Percentiles rank a stretch among this genome's conserved stretches.
These are phyloP conservation scores for Zeus faber DNA, from an alignment of 2,113 vertebrate genomes.

Conservation along the genomic window DNA sequence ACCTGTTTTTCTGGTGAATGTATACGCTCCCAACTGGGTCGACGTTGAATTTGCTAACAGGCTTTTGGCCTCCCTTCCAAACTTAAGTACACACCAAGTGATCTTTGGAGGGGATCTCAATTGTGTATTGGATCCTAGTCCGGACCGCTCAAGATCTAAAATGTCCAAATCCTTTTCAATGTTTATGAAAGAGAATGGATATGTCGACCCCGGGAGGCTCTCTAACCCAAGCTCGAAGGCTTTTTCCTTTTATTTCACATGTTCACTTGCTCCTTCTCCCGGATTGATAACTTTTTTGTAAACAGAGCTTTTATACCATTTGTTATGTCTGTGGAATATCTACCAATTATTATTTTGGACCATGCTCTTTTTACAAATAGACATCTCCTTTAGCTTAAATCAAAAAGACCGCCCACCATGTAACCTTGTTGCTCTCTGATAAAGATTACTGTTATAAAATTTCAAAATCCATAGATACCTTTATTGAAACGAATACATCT, in stretches of 20 bases:
- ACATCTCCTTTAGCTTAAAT: background rate
- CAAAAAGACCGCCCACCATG: background rate
- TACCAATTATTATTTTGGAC: constrained; percentile 7
- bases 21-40: background rate
- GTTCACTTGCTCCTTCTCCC: no score
- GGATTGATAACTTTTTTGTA: background rate
- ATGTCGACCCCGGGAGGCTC: no score
- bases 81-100: no score
- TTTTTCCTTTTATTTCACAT: no score
- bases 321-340: background rate
- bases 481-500: background rate
- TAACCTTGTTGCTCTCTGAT: constrained; percentile 3
- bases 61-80: no score
- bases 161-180: no score
- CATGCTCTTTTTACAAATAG: background rate
- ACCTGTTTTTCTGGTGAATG: background rate
- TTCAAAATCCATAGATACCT: background rate
- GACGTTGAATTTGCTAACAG: no score
- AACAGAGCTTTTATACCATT: background rate
- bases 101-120: no score
- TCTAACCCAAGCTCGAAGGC: no score
- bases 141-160: no score
- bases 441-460: background rate
- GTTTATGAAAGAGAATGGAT: no score
- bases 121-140: no score